Base-by-base conservation (phyloP, 2,797 vertebrate genomes). In the Enteromius unitaeniatus region DNA sequence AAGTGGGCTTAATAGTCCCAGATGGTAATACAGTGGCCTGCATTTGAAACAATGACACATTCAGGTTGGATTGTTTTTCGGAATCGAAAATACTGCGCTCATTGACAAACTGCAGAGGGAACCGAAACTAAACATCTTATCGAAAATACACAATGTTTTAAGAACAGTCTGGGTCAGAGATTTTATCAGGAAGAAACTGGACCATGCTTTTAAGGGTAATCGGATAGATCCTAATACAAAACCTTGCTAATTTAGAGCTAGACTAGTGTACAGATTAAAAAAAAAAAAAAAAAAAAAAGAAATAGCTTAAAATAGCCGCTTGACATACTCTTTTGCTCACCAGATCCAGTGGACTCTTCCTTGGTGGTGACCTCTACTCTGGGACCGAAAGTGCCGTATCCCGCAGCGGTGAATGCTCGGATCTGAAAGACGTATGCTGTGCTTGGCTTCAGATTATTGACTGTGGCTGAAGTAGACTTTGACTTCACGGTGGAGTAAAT, bases 361-460 rank as follows among this genome's bases (percentile, higher is more conserved):
- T 97, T 95, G 26, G 98, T 99, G 87, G 96, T 97, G 89, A 99
- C 96, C 92, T 99, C 97, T 62, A 99, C 92, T 79, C 97, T 94
- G 83, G 97, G 97, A 19, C 98, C 97, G 34, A 95, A 99, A 90
- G 94, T 99, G 82, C 97, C 97, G 85, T 97, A 99, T 3, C 98
- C 98, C 0, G 97, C 97, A 73, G 97, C 96, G 10, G 97, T 99
- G 90, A 99, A 98, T 76, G 98, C 98, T 85, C 98, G 94, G 88
- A 99, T 98, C 94, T 99, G 98, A 93, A 99, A 99, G 88, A 99
- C 95, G 86, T 99, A 99, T 31, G 97, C 96, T 69, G 97, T 99
- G 93, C 97, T 97, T 88, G 98, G 97, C 91, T 97, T 98, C 92
- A 99, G 92, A 92, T 99, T 99, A 93, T 96, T 98, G 88, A 99